Evolutionary conservation across 2,797 vertebrate species (phyloP).

Genomic region (Hippocampus kuda): DNA sequence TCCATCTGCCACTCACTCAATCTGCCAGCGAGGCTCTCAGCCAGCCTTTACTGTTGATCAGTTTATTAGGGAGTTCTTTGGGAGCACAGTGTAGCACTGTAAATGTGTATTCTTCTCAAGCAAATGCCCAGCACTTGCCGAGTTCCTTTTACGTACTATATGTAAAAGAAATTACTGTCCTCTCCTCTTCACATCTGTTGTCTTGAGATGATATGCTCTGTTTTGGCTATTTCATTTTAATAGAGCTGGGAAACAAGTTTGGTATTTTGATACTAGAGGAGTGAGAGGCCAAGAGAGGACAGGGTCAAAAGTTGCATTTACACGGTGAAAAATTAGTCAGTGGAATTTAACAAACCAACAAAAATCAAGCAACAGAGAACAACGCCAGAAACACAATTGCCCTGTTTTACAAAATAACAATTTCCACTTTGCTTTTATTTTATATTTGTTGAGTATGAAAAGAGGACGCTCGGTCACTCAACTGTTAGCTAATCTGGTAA

Average conservation of each 20-base stretch:
- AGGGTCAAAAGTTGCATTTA: conserved; percentile 27
- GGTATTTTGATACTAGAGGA: conserved; percentile 29
- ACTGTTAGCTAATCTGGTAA: no score
- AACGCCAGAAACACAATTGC: conserved; percentile 16
- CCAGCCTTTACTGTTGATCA: conserved; percentile 18
- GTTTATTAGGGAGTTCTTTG: not conserved
- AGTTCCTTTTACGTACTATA: conserved; percentile 3
- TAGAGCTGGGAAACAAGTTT: conserved; percentile 30
- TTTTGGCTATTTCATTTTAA: conserved; percentile 30
- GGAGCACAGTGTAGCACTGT: not conserved
- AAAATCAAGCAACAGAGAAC: conserved; percentile 23
- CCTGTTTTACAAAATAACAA: not conserved
- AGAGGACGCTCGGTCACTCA: no score
- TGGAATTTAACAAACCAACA: conserved; percentile 6
- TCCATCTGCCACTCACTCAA: conserved; percentile 33
- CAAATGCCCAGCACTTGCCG: conserved; percentile 23
- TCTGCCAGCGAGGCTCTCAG: conserved; percentile 26
- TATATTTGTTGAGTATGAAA: no score
- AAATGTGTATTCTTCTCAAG: not conserved
- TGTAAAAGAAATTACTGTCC: not conserved
- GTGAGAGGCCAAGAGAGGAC: conserved; percentile 5
- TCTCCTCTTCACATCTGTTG: not conserved
- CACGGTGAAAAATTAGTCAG: conserved; percentile 33
- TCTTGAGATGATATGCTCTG: conserved; percentile 28
- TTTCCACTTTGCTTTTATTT: no score